phyloP scores from a whole-genome alignment of 1,140 invertebrate species.

The Lepidurus packardi region DNA sequence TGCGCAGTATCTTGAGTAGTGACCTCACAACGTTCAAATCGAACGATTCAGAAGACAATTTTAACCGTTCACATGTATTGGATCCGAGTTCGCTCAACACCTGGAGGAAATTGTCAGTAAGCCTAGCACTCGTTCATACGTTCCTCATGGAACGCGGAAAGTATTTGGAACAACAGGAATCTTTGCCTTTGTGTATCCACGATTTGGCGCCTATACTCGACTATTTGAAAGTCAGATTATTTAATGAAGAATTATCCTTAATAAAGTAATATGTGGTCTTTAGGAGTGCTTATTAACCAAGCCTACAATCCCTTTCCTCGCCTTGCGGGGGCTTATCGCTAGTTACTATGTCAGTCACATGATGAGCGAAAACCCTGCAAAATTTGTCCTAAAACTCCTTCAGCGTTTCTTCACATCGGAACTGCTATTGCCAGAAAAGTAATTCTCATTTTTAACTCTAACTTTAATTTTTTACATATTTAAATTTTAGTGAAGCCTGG shows the following conservation, averaged over 20 bases:
- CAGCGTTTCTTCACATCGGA: neutral
- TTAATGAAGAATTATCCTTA: too few relatives aligned
- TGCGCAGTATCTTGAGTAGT: conserved; percentile 7
- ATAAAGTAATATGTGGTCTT: too few relatives aligned
- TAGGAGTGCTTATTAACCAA: neutral
- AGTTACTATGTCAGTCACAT: neutral
- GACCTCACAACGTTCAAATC: neutral
- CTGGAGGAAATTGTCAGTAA: conserved; percentile 23
- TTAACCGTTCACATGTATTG: neutral
- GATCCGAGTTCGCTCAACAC: conserved; percentile 18
- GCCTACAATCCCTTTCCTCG: neutral
- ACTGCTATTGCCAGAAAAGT: neutral
- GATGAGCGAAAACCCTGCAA: neutral
- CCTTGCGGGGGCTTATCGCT: neutral
- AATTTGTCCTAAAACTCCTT: neutral
- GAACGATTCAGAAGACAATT: neutral
- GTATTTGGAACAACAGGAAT: neutral
- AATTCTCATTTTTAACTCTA: neutral
- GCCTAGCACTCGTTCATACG: conserved; percentile 22
- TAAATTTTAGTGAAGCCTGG: neutral
- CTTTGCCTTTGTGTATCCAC: neutral
- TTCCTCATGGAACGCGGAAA: conserved; percentile 28
- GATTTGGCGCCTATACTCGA: neutral
- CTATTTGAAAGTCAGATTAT: neutral
- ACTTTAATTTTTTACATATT: neutral